These are phyloP conservation scores for Hypotaenidia okinawae DNA, from an alignment of 2,797 vertebrate genomes.

Conservation along the genomic window DNA sequence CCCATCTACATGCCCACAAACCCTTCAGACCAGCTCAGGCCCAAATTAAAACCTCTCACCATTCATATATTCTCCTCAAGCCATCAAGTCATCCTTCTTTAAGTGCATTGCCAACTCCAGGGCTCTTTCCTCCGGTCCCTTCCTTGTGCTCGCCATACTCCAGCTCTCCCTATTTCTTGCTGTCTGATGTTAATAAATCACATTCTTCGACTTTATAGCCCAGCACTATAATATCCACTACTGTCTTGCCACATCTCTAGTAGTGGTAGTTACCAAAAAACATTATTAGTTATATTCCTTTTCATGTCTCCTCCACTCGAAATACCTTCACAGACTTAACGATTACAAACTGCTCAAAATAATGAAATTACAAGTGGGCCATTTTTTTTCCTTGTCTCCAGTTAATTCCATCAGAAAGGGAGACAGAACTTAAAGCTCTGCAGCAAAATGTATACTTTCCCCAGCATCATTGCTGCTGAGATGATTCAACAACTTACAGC, in stretches of 20 bases:
- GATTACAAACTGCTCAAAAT: neutral
- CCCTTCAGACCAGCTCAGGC: neutral
- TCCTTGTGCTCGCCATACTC: neutral
- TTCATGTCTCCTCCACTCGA: neutral
- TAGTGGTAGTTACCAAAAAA: neutral
- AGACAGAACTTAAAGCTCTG: neutral
- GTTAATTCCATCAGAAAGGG: neutral
- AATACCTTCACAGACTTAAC: neutral
- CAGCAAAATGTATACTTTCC: neutral
- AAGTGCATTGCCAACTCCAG: rapidly evolving
- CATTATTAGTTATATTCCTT: neutral
- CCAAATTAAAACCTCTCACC: neutral
- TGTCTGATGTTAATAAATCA: neutral
- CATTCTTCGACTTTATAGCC: neutral
- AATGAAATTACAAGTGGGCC: neutral
- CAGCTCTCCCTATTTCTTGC: neutral
- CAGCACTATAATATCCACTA: neutral
- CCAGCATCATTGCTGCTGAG: neutral
- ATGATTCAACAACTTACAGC: neutral
- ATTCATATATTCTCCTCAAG: rapidly evolving
- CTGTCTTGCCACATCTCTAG: neutral
- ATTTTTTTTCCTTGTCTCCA: neutral
- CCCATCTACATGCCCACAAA: too few relatives aligned
- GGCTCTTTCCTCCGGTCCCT: neutral
- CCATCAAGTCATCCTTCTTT: neutral